Base-by-base conservation (phyloP, 2,797 vertebrate genomes). In the Sebastiscus albofasciatus region DNA sequence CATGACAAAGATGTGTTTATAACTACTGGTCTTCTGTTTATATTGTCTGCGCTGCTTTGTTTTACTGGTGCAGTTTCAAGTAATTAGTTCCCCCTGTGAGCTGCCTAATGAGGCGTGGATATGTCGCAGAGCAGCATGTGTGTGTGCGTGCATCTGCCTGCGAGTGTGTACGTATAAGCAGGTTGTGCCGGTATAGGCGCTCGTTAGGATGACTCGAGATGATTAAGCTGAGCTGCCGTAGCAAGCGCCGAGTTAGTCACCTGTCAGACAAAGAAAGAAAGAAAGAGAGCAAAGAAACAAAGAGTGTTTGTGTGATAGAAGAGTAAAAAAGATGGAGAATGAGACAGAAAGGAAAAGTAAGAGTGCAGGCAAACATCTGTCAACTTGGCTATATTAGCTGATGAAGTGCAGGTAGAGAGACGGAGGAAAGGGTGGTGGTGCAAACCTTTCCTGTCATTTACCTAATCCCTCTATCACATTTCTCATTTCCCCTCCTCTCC, bases 1-100 rank as follows among this genome's bases (percentile, higher is more conserved):
- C 52, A 49, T 59, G 79, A 66, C 77, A 62, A 75, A 80, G 78
- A 72, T 82, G 77, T 83, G 88, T 87, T 92, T 92, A 76, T 72
- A 74, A 81, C 84, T 78, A 26, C 79, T 26, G 6, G 68, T 85
- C 83, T 60, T 39, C 79, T 84, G 85, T 91, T 92, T 88, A 69
- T 85, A 80, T 89, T 90, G 85, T 90, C 88, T 85, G 80, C 34
- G 75, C 86, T 75, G 84, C 87, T 90, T 83, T 93, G 83, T 92
- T 91, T 91, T 90, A 89, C 86, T 90, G 88, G 77, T 91, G 81
- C 89, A 90, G 90, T 85, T 90, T 90, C 89, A 81, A 80, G 84
- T 94, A 95, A 95, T 95, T 95, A 95, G 91, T 93, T 94, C 91
- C 91, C 90, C 89, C 89, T 83, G 90, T 91, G 93, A 92, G 94